Conservation (phyloP, 92 coral and sea anemone species). For the Pocillopora meandrina region DNA sequence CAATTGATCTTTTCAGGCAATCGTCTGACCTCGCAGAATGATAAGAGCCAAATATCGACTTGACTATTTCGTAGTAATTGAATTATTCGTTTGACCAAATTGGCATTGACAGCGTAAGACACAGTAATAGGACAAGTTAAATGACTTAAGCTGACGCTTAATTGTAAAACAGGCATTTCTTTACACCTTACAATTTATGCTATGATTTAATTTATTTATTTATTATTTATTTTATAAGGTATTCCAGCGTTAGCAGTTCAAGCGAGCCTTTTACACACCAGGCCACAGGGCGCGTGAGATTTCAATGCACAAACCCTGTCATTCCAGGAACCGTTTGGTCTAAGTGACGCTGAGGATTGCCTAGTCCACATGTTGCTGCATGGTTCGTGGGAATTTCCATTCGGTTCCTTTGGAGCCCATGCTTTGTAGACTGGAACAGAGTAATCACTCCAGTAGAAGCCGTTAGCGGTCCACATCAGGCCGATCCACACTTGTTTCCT, state of each 20-base stretch:
- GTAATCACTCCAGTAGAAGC: constrained; percentile 36
- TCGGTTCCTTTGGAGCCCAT: constrained; percentile 40
- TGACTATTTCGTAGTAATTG: no score
- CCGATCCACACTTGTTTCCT: constrained; percentile 24
- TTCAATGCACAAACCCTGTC: neutral
- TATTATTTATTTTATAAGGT: neutral
- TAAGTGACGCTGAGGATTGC: neutral
- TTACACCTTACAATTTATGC: neutral
- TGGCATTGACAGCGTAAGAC: neutral
- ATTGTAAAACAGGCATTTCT: neutral
- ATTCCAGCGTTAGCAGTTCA: neutral
- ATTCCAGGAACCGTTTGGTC: constrained; percentile 27
- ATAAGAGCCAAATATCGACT: no score
- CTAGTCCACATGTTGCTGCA: constrained; percentile 30
- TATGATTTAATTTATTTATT: no score
- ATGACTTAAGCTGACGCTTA: neutral
- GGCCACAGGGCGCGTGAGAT: neutral
- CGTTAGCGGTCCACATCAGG: neutral
- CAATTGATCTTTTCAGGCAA: no score
- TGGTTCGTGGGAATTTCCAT: constrained; percentile 6
- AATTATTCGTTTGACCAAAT: neutral
- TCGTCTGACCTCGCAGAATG: no score
- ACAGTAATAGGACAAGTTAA: neutral
- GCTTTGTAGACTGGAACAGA: constrained; percentile 15
- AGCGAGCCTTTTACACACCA: neutral